These are phyloP conservation scores for Pontoporia blainvillei DNA, from an alignment of 2,113 vertebrate genomes.

Conservation along the genomic window DNA sequence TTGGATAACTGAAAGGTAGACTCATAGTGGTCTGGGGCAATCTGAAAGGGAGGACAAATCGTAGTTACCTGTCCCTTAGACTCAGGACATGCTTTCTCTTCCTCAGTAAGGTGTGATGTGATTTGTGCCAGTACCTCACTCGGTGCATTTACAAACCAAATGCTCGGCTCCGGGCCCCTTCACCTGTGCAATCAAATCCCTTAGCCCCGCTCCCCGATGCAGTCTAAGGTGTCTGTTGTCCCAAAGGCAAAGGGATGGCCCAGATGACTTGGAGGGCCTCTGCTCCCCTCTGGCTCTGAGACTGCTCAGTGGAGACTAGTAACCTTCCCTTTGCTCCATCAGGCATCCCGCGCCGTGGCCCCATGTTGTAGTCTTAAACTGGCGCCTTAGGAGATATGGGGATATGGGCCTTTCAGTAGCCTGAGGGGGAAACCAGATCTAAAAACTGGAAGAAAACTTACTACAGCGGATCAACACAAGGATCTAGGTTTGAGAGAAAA, in stretches of 20 bases:
- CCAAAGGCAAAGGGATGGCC: not conserved
- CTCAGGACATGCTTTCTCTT: not conserved
- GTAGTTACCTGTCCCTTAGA: not conserved
- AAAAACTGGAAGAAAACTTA: not conserved
- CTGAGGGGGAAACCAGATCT: not conserved
- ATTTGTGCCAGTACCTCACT: not conserved
- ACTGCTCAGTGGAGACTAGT: not conserved
- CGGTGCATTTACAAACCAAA: not conserved
- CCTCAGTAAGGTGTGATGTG: not conserved
- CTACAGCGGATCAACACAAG: not conserved
- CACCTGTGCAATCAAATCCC: not conserved
- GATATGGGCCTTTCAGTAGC: not conserved
- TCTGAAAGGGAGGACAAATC: not conserved
- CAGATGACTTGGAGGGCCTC: not conserved
- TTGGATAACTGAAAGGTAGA: not conserved
- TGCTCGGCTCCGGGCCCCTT: not conserved
- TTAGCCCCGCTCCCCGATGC: not conserved
- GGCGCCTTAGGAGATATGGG: not conserved
- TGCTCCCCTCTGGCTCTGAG: not conserved
- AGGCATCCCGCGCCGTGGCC: not conserved
- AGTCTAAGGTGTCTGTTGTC: not conserved
- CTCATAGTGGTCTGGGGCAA: not conserved
- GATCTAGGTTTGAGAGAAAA: not conserved
- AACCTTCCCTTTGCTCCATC: not conserved
- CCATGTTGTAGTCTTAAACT: not conserved